Base-by-base conservation (phyloP, 2,797 vertebrate species). In the Peromyscus attwateri region DNA sequence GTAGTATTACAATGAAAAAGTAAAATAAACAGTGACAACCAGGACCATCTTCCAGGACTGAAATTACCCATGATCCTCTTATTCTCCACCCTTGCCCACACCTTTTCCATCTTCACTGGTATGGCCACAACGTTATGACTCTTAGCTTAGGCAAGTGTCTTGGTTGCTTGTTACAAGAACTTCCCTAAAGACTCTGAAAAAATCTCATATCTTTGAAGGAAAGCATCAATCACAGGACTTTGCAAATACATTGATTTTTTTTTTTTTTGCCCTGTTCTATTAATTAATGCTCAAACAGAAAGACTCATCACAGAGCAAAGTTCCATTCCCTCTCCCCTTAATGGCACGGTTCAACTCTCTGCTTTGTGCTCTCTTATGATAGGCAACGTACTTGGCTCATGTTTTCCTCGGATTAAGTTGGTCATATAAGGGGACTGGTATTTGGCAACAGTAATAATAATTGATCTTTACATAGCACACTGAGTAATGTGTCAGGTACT, bases 141-240 rank as follows among this genome's bases (percentile, higher is more conserved):
- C 6, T 76, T 64, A 4, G 2, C 23, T 9, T 25, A 43, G 52
- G 77, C 19, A 76, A 81, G 75, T 84, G 43, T 13, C n/a, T 89
- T 96, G 49, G 70, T 46, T 76, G 43, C 46, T 94, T 43, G 19
- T 52, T 68, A 19, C 2, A 68, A 5, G 21, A 94, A 80, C 62
- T 85, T 62, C 68, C 55, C 31, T 37, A 60, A 92, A 87, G 84
- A 43, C 5, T 84, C 11, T 60, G 37, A 23, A n/a, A 52, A 52
- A 37, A 37, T 3, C 6, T 16, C 17, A 87, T 55, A 43, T 87
- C 64, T 88, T 34, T 10, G 73, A 5, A 82, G 52, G 62, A 85
- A 79, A 55, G 19, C 13, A 71, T 27, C 1, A 27, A 46, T 19
- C 71, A 84, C 0, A 40, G n/a, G 66, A n/a, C 60, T 91, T 60